Base-by-base conservation (phyloP, 2,888 invertebrate species). In the Dione juno region DNA sequence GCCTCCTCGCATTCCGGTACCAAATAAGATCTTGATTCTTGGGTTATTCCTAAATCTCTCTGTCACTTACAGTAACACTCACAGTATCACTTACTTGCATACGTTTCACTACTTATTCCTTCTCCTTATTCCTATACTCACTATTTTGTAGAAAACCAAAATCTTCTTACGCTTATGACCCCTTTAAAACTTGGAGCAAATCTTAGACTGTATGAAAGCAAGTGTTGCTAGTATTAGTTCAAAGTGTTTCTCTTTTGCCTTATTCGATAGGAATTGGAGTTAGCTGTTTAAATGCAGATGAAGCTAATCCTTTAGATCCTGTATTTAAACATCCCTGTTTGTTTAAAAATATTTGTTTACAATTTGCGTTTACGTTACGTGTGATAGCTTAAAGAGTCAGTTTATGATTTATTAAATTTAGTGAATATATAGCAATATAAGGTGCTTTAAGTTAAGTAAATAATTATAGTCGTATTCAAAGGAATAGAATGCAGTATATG, bases 231-330 rank as follows among this genome's bases (percentile, higher is more conserved):
- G 13, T 58, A 50, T 16, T 58, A 50, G 21, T 7, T 16, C 11
- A 37, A 70, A 19, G 41, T 65, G 28, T 40, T 52, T 16, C 21
- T 43, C 35, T 64, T 63, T 37, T 1, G n/a, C 43, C 11, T 66
- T 28, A 50, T 16, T 16, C 40, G 14, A 11, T 54, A 13, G n/a
- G 8, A 61, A 50, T 48, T 50, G 9, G n/a, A 48, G 40, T 57
- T 21, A 21, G 41, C 16, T 43, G 13, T 21, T 50, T 45, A 45
- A 45, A 69, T 65, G 57, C 41, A 65, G 53, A 69, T 58, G 28
- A 68, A 13, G n/a, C 64, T 14, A 37, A 45, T 64, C n/a, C n/a
- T n/a, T 13, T 45, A 68, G 16, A 40, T 57, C 35, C 41, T 43
- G 28, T 50, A 69, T 50, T 54, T 54, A 43, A 16, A 37, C 16